Evolutionary conservation across 1,140 invertebrate genomes (phyloP).

Genomic region (Drosophila subobscura): DNA sequence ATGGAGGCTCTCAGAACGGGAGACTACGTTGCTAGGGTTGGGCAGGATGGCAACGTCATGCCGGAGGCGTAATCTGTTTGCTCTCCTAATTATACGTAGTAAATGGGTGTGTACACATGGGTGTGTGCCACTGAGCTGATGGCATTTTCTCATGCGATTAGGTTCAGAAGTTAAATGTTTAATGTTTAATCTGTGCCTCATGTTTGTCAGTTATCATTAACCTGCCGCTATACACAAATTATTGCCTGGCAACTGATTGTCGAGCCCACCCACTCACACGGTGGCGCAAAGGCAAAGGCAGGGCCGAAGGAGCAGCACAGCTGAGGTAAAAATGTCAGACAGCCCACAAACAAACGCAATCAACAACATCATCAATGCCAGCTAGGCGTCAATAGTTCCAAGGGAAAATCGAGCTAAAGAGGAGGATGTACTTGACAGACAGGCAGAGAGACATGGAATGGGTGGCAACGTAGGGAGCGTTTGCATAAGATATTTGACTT

Average conservation of each 20-base stretch:
- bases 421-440: neutral
- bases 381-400: constrained; percentile 50
- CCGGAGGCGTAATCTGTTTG: constrained; percentile 55
- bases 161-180: constrained; percentile 46
- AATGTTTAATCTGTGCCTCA: constrained; percentile 57
- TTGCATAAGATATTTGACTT: constrained; percentile 7
- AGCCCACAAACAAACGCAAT: constrained; percentile 49
- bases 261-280: constrained; percentile 4
- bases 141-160: constrained; percentile 45
- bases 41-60: neutral
- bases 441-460: neutral
- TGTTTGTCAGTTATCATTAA: constrained; percentile 66
- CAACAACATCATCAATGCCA: constrained; percentile 60
- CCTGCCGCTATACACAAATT: constrained; percentile 47
- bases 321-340: constrained; percentile 12
- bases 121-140: constrained; percentile 14
- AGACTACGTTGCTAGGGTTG: neutral
- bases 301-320: too few relatives aligned
- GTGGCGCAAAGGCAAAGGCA: neutral
- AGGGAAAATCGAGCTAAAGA: neutral
- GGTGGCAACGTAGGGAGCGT: neutral
- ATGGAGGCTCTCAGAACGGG: neutral
- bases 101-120: neutral
- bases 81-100: constrained; percentile 53
- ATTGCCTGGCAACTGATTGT: constrained; percentile 43